These are phyloP conservation scores for Plutomurus gul DNA, from an alignment of 1,140 invertebrate genomes.

Conservation along the genomic window DNA sequence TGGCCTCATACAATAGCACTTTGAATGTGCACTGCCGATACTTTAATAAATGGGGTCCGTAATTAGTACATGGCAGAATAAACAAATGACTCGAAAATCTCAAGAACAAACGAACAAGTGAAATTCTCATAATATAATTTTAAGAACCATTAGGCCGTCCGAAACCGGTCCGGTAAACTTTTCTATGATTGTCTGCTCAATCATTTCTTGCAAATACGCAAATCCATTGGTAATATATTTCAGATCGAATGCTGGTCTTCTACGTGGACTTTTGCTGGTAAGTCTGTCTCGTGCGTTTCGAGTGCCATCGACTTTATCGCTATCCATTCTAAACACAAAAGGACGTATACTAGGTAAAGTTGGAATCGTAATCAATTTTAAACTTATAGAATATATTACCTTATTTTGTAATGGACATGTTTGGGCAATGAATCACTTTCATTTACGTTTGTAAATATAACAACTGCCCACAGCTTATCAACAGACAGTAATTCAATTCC, in stretches of 20 bases:
- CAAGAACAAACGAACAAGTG: too few relatives aligned
- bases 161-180: constrained; percentile 58
- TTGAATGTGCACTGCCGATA: too few relatives aligned
- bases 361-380: not conserved
- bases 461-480: constrained; percentile 60
- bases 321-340: constrained; percentile 61
- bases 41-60: too few relatives aligned
- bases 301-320: constrained; percentile 64
- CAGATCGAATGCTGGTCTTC: constrained; percentile 59
- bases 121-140: constrained; percentile 44
- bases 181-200: constrained; percentile 65
- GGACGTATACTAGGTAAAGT: not conserved
- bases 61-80: too few relatives aligned
- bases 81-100: too few relatives aligned
- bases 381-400: constrained; percentile 47
- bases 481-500: constrained; percentile 56
- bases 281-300: constrained; percentile 59
- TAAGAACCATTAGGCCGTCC: not conserved
- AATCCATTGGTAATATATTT: constrained; percentile 67
- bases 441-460: constrained; percentile 57
- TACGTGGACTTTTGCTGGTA: constrained; percentile 59
- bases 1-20: too few relatives aligned
- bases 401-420: constrained; percentile 64
- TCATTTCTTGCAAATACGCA: constrained; percentile 66
- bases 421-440: constrained; percentile 56